Evolutionary conservation across 2,113 vertebrate species (phyloP), one percentile per base, ranked within the genome.

Genomic region (Ciconia boyciana): DNA sequence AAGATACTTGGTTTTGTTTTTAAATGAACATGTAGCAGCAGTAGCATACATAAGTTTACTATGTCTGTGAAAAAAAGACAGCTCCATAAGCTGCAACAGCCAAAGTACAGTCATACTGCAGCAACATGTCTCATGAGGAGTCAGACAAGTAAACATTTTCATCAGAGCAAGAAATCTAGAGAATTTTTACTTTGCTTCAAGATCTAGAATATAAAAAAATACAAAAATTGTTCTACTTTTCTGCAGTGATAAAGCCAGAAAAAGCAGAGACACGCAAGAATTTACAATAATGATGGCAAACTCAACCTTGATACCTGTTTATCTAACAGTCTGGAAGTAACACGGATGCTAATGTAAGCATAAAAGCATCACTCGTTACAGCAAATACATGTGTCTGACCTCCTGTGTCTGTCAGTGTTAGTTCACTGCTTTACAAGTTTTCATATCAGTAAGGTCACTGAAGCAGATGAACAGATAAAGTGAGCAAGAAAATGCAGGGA

Each of bases 381-480:
- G 65, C 60, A 46, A 92, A 54, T 34, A 34, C 74, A 57, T 8
- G 83, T 71, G 48, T 46, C 36, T 93, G 82, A 94, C 76, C 85
- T 84, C 44, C 76, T 49, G 24, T 31, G 71, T 26, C 79, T 96
- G 61, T 19, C 90, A 58, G 43, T 21, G 69, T 48, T 41, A 79
- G 77, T 71, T 94, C 89, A 70, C 34, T 61, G 16, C 36, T 69
- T 71, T 49, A 72, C 65, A 48, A 76, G 69, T 25, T 44, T 94
- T 88, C 62, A 1, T 65, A 85, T 32, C 77, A 72, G 28, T 49
- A 48, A 64, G 65, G 83, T 87, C 83, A 68, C 34, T 54, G 78
- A 89, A 93, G 81, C 89, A 93, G 77, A 96, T 52, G 75, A 96
- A 76, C 83, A 93, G 64, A 92, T 61, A 68, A 83, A 95, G 31